Percentiles rank a stretch among this genome's conserved stretches.
phyloP scores from a whole-genome alignment of 2,888 invertebrate genomes.

The Melipona beecheii region DNA sequence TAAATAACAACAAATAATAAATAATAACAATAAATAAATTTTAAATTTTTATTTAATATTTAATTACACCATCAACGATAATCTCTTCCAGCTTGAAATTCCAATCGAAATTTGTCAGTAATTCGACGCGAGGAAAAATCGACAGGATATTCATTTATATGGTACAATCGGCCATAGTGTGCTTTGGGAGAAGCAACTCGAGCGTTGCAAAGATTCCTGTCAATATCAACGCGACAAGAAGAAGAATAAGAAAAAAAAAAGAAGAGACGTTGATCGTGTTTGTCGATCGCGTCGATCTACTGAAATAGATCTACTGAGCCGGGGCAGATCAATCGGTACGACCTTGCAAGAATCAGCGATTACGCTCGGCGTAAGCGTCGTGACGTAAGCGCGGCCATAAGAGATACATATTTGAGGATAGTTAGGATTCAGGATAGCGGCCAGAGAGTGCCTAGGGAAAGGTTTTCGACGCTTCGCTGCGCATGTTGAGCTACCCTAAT shows the following conservation, averaged over 20 bases:
- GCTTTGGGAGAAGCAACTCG: too few species aligned
- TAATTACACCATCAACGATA: too few species aligned
- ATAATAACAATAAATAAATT: too few species aligned
- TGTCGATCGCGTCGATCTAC: slow-evolving; percentile 1
- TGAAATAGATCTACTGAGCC: neutral
- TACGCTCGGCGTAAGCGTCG: slow-evolving; percentile 6
- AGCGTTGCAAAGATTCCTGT: too few species aligned
- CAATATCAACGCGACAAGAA: too few species aligned
- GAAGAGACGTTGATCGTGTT: neutral
- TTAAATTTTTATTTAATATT: too few species aligned
- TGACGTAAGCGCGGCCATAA: neutral
- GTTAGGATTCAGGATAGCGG: slow-evolving; percentile 12
- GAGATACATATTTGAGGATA: neutral
- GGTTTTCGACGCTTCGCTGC: slow-evolving; percentile 49
- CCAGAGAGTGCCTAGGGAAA: neutral
- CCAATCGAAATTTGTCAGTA: too few species aligned
- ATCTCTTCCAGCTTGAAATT: too few species aligned
- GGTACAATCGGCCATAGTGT: too few species aligned
- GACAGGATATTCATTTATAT: too few species aligned
- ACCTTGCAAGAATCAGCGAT: slow-evolving; percentile 17
- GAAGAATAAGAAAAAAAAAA: neutral
- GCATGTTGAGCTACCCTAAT: slow-evolving; percentile 44
- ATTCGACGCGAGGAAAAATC: too few species aligned
- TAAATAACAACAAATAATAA: too few species aligned
- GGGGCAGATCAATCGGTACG: slow-evolving; percentile 16